Conservation (phyloP, 2,113 vertebrate species). For the Sinocyclocheilus anshuiensis region DNA sequence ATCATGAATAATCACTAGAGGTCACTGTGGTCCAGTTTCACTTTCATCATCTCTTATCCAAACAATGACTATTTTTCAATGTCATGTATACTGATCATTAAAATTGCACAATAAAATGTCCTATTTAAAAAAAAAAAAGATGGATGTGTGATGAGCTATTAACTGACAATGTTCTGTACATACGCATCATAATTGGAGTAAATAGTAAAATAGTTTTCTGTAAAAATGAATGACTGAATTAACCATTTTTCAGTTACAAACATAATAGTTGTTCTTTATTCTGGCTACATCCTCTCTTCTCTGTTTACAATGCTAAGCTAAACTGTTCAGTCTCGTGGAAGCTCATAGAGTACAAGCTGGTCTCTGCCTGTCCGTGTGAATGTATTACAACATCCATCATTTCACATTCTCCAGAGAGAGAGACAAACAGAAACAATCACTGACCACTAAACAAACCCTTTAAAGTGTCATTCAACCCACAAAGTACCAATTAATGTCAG, state of each 20-base stretch:
- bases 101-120: neutral
- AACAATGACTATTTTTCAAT: neutral
- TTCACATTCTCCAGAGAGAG: conserved; percentile 48
- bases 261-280: neutral
- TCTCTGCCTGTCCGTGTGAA: conserved; percentile 65
- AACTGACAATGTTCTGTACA: neutral
- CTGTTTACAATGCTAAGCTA: neutral
- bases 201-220: neutral
- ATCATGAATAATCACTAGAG: conserved; percentile 28
- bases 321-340: neutral
- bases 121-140: neutral
- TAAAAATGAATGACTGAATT: neutral
- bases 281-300: neutral
- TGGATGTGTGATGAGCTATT: neutral
- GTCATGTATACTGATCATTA: neutral
- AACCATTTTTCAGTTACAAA: neutral
- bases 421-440: neutral
- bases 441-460: conserved; percentile 34
- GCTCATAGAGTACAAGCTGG: conserved; percentile 44
- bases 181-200: neutral
- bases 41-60: neutral
- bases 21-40: conserved; percentile 1
- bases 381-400: conserved; percentile 68
- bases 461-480: neutral
- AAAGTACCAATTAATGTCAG: conserved; percentile 20